phyloP scores from a whole-genome alignment of 2,113 vertebrate species.

The Lycaon pictus region DNA sequence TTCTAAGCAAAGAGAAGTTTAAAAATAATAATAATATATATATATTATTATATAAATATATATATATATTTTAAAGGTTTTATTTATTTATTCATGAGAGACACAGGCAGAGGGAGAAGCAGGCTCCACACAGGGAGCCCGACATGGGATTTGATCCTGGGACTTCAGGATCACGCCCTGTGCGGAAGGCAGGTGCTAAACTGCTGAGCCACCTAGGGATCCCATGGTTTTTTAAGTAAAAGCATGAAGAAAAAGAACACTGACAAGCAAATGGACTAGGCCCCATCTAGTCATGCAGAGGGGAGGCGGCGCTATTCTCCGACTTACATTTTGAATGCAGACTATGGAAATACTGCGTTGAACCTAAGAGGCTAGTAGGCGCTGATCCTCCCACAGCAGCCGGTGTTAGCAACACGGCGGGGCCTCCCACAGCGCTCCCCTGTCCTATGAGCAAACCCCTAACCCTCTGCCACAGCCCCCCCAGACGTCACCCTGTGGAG shows the following conservation, averaged over 20 bases:
- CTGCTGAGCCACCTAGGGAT: no score
- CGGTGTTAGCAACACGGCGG: no score
- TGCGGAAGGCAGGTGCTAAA: no score
- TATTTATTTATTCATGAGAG: no score
- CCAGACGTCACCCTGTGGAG: background rate
- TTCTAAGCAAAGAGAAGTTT: conserved; percentile 44
- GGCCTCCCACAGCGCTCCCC: background rate
- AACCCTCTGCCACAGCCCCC: background rate
- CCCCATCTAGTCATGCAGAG: background rate
- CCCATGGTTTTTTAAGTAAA: background rate
- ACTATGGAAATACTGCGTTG: fast-evolving
- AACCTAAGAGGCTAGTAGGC: fast-evolving
- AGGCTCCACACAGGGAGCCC: no score
- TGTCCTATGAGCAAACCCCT: background rate
- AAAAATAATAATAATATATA: no score
- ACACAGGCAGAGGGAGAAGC: no score
- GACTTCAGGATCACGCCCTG: no score
- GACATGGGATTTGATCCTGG: no score
- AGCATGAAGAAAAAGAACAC: background rate
- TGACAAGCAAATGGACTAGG: background rate
- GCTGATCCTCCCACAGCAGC: fast-evolving
- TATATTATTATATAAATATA: no score
- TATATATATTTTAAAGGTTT: no score
- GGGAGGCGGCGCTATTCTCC: background rate
- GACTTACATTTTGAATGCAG: background rate